phyloP scores from a whole-genome alignment of 2,797 vertebrate genomes.

The Melopsittacus undulatus region DNA sequence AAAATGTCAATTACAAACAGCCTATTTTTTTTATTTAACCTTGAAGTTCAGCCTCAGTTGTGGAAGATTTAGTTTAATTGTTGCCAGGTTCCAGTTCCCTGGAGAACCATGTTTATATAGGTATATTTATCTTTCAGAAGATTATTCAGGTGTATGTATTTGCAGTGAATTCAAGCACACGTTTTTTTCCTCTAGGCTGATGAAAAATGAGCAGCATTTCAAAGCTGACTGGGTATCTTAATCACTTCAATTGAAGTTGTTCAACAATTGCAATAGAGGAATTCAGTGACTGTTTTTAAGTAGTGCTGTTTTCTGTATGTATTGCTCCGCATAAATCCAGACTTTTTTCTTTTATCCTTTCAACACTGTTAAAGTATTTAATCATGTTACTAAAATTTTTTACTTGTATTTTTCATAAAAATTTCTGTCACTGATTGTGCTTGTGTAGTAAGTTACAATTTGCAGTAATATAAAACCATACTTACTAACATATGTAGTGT shows the following conservation, averaged over 20 bases:
- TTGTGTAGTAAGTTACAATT: not conserved
- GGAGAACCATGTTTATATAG: not conserved
- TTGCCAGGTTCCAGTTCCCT: not conserved
- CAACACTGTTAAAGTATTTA: not conserved
- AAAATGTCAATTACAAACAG: not conserved
- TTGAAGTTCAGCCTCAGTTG: not conserved
- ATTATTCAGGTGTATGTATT: not conserved
- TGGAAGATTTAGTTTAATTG: not conserved
- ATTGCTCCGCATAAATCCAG: not conserved
- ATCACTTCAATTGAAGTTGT: not conserved
- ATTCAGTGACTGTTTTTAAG: not conserved
- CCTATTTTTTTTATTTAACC: not conserved
- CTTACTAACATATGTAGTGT: not conserved
- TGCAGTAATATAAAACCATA: not conserved
- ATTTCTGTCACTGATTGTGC: not conserved
- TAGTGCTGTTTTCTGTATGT: not conserved
- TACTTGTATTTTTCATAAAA: not conserved
- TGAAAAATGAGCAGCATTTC: not conserved
- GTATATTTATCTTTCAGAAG: not conserved
- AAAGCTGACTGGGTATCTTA: constrained; percentile 21
- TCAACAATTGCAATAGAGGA: not conserved
- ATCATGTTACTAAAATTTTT: not conserved
- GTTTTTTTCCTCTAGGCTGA: not conserved
- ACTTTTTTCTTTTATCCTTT: not conserved
- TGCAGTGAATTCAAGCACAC: not conserved